Percentiles rank a stretch among this genome's conserved stretches.
phyloP scores from a whole-genome alignment of 1,140 invertebrate species.

The Oreohelix idahoensis region DNA sequence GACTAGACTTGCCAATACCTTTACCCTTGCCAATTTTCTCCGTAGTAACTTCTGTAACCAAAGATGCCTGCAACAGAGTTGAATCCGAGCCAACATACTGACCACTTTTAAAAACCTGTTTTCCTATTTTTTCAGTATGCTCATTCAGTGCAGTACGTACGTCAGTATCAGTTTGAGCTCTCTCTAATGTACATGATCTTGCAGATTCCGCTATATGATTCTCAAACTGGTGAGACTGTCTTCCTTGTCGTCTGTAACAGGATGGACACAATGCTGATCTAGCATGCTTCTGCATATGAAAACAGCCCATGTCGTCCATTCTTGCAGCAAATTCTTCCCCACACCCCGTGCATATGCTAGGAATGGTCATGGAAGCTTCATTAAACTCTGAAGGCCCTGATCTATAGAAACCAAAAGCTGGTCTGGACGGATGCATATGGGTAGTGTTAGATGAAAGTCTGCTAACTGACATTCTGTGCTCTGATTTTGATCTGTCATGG shows the following conservation, averaged over 20 bases:
- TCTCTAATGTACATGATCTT: background rate
- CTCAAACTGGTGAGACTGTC: background rate
- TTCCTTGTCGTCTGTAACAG: background rate
- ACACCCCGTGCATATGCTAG: background rate
- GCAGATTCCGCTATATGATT: background rate
- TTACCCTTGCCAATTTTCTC: constrained; percentile 8
- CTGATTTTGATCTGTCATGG: background rate
- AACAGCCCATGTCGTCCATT: background rate
- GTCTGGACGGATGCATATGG: background rate
- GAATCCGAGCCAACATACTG: too few species aligned
- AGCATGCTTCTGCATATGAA: background rate
- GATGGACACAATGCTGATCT: background rate
- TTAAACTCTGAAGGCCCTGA: background rate
- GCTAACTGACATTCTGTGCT: background rate
- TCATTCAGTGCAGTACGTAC: background rate
- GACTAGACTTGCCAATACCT: constrained; percentile 23
- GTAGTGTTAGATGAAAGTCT: background rate
- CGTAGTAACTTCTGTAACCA: background rate
- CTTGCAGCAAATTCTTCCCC: background rate
- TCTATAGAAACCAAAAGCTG: background rate
- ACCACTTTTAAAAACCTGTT: too few species aligned
- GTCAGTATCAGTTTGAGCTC: background rate
- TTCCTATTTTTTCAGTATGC: background rate
- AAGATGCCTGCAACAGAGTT: background rate
- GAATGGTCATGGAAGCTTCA: background rate